Evolutionary conservation across 2,113 vertebrate genomes (phyloP).

Genomic region (Lepisosteus osseus): DNA sequence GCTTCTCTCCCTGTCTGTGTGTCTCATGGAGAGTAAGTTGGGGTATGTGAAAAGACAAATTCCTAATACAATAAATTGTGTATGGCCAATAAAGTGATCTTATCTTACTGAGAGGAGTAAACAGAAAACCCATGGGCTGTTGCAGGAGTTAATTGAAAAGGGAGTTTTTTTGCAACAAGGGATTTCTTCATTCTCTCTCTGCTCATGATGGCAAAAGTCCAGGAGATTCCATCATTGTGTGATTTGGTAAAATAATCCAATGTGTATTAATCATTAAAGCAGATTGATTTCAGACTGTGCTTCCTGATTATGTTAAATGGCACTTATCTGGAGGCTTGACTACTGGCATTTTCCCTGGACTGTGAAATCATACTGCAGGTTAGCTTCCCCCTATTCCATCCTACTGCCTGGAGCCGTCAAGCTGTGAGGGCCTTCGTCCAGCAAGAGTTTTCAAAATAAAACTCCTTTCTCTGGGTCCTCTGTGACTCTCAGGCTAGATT

Average conservation of each 20-base stretch:
- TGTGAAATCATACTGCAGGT: not conserved
- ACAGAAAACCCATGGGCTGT: no score
- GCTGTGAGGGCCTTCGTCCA: not conserved
- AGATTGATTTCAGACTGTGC: not conserved
- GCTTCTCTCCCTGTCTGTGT: no score
- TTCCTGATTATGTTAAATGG: not conserved
- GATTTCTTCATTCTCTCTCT: not conserved
- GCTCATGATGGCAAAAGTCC: not conserved
- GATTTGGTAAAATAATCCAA: not conserved
- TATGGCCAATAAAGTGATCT: no score
- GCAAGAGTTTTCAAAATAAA: not conserved
- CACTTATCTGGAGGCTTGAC: not conserved
- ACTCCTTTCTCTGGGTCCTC: not conserved
- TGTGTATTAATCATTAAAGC: not conserved
- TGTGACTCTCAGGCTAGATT: not conserved
- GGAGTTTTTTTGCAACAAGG: not conserved
- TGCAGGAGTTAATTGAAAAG: not conserved
- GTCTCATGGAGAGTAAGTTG: no score
- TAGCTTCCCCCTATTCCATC: not conserved
- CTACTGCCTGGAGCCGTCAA: not conserved
- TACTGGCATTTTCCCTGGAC: no score
- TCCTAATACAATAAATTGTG: no score
- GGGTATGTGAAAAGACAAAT: no score
- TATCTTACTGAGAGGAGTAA: no score
- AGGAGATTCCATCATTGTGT: not conserved